phyloP scores from a whole-genome alignment of 2,113 vertebrate species.

The Pterophyllum scalare region DNA sequence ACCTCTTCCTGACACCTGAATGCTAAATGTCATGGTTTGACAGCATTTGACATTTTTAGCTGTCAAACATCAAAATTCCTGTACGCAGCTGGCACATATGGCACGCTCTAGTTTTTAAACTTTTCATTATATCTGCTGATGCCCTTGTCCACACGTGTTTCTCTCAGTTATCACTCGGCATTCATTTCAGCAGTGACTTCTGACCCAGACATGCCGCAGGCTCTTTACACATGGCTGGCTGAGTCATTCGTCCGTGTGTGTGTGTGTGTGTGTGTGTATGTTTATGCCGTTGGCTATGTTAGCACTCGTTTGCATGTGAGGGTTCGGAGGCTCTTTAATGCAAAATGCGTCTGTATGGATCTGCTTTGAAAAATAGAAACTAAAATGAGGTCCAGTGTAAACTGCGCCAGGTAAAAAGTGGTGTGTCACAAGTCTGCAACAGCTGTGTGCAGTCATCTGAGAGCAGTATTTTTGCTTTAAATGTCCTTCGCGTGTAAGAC shows the following conservation, averaged over 20 bases:
- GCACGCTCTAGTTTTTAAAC: background rate
- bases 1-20: background rate
- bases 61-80: background rate
- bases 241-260: constrained; percentile 16
- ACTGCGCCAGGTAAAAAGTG: background rate
- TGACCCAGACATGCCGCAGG: constrained; percentile 33
- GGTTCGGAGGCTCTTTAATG: background rate
- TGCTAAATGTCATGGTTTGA: background rate
- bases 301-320: background rate
- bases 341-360: background rate
- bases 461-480: background rate
- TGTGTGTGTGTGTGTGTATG: constrained; percentile 18
- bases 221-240: constrained; percentile 43
- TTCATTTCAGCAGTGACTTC: constrained; percentile 38
- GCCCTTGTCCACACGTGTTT: constrained; percentile 3
- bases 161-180: constrained; percentile 28
- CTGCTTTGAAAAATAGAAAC: background rate
- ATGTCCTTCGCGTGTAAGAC: background rate
- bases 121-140: constrained; percentile 18
- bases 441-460: background rate
- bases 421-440: background rate
- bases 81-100: background rate
- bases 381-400: background rate
- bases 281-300: background rate
- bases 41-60: background rate